Evolutionary conservation across 2,113 vertebrate species (phyloP).

Genomic region (Lasiurus borealis): DNA sequence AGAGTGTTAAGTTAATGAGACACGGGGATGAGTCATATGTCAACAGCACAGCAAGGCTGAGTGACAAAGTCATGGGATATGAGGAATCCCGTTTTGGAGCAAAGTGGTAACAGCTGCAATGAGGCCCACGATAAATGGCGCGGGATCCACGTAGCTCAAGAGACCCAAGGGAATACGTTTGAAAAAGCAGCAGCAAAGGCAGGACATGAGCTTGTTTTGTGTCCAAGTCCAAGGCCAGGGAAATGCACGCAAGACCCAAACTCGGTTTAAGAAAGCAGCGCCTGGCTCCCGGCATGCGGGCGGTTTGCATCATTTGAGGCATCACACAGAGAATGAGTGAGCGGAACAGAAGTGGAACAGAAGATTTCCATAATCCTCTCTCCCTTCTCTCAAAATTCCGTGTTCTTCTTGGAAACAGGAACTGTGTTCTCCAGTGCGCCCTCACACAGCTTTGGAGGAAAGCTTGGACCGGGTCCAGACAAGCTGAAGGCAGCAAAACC

Average conservation of each 20-base stretch:
- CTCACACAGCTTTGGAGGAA: not conserved
- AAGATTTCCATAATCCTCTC: slow-evolving; percentile 19
- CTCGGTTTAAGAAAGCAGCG: not conserved
- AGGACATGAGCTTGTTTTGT: not conserved
- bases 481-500: slow-evolving; percentile 64
- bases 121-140: slow-evolving; percentile 71
- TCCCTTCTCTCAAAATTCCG: slow-evolving; percentile 4
- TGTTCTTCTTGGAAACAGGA: slow-evolving; percentile 53
- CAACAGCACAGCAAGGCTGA: slow-evolving; percentile 71
- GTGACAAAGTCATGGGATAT: slow-evolving; percentile 80
- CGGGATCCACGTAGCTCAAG: slow-evolving; percentile 36
- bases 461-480: slow-evolving; percentile 49
- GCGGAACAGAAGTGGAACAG: not conserved
- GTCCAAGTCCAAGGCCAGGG: slow-evolving; percentile 35
- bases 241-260: not conserved
- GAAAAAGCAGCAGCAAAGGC: not conserved
- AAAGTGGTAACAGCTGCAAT: slow-evolving; percentile 81
- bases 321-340: slow-evolving; percentile 34
- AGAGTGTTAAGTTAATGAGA: slow-evolving; percentile 61
- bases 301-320: not conserved
- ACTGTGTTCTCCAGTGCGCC: fast-evolving
- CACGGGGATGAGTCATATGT: slow-evolving; percentile 38
- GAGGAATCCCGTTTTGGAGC: slow-evolving; percentile 79
- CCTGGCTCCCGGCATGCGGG: not conserved
- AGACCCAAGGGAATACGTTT: not conserved